Base-by-base conservation (phyloP, 2,888 invertebrate species). In the Eupithecia inturbata region DNA sequence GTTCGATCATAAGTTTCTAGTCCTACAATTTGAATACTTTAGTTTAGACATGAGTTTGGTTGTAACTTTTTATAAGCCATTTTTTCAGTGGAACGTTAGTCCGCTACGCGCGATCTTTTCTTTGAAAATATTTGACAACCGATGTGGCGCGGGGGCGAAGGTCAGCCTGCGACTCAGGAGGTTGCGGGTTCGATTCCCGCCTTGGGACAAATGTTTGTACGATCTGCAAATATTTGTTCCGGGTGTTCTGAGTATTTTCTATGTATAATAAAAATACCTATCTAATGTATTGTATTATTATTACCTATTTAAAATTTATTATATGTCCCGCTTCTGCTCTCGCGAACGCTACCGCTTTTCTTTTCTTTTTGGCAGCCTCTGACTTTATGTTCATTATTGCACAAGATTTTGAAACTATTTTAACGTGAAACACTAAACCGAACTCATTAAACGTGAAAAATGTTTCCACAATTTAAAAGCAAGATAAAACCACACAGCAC, bases 401-500 rank as follows among this genome's bases (percentile, higher is more conserved):
- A 57, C 53, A 57, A 5, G 5, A 57, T 57, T 12, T 53, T 22
- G 45, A n/a, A 49, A 53, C 53, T 22, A 53, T n/a, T 26, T 53
- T 57, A 26, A 57, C 49, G 45, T 22, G 2, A 10, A 63, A 33
- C 63, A 63, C 33, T 64, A 64, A 64, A 33, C 63, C 36, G n/a
- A 26, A 66, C 10, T 33, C 64, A 64, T 64, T 36, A 41, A 39
- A 36, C 66, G 39, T 39, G 66, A 41, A 66, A 66, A 36, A n/a
- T 39, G 12, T 66, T 64, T 6, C 14, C 66, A 66, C 66, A 66
- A 26, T 69, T 39, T 60, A 62, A 70, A 49, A 39, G 66, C 66
- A 14, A 33, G 63, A 64, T 67, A 45, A 67, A 67, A 64, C 28
- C 41, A 67, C 31, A 57, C 36, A 57, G 60, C 60, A 39, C 66